Percentiles rank a stretch among this genome's conserved stretches.
phyloP scores from a whole-genome alignment of 2,888 invertebrate genomes.

The Nymphalis c-album region DNA sequence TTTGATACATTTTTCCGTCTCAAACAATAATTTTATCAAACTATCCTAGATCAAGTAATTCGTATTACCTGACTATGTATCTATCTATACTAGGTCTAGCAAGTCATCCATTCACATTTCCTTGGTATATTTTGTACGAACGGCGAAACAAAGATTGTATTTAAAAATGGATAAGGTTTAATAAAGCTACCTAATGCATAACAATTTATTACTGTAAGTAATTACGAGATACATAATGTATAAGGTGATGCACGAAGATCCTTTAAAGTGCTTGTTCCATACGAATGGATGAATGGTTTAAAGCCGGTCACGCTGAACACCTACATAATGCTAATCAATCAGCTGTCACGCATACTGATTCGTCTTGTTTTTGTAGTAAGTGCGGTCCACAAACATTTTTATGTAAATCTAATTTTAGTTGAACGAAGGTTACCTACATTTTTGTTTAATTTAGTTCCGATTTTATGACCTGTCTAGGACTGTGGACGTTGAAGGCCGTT shows the following conservation, averaged over 20 bases:
- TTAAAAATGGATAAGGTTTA: neutral
- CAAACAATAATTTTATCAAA: too few species aligned
- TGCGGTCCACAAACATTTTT: neutral
- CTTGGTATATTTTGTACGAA: neutral
- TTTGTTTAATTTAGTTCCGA: slow-evolving; percentile 2
- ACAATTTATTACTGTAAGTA: slow-evolving; percentile 4
- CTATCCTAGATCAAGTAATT: too few species aligned
- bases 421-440: neutral
- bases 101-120: too few species aligned
- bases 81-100: too few species aligned
- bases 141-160: neutral
- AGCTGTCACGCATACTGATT: too few species aligned
- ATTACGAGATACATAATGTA: slow-evolving; percentile 1
- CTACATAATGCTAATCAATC: too few species aligned
- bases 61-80: too few species aligned
- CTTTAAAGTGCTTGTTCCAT: neutral
- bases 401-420: neutral
- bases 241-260: neutral
- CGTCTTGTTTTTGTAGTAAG: neutral
- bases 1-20: too few species aligned
- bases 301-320: neutral
- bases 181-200: neutral
- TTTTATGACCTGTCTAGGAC: slow-evolving; percentile 9
- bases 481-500: slow-evolving; percentile 5
- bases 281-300: neutral